Evolutionary conservation across 2,113 vertebrate genomes (phyloP).

Genomic region (Sinocyclocheilus maitianheensis): DNA sequence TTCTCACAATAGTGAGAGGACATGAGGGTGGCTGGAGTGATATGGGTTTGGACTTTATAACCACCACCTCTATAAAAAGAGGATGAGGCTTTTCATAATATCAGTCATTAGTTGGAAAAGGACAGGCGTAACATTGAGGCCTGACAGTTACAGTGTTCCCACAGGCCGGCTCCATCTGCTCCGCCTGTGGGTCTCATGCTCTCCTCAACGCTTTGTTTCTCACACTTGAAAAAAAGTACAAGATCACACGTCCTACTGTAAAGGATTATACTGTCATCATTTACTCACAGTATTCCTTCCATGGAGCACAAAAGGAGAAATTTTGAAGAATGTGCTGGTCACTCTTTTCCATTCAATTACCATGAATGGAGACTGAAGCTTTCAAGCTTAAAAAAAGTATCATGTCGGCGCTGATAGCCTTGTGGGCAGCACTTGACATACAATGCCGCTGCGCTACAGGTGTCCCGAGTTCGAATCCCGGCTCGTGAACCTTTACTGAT

Average conservation of each 20-base stretch:
- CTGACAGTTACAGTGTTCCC: constrained; percentile 2
- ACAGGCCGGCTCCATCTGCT: constrained; percentile 2
- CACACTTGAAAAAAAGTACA: background rate
- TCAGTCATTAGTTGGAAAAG: background rate
- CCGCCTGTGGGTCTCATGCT: background rate
- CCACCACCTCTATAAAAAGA: background rate
- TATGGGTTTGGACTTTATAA: background rate
- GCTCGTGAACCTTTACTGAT: too few species aligned
- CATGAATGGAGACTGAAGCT: background rate
- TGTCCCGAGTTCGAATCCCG: too few species aligned
- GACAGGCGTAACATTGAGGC: background rate
- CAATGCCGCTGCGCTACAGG: too few species aligned
- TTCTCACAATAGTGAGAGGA: background rate
- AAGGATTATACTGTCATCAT: background rate
- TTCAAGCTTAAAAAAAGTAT: background rate
- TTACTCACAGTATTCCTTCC: background rate
- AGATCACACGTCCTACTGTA: background rate
- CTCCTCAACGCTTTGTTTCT: background rate
- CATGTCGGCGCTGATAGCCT: too few species aligned
- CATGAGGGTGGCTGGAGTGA: background rate
- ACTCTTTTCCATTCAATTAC: background rate
- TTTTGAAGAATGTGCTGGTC: background rate
- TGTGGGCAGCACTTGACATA: too few species aligned
- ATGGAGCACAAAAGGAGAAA: background rate
- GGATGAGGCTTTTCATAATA: background rate